phyloP scores from a whole-genome alignment of 2,797 vertebrate genomes.

The Australoheros facetus region DNA sequence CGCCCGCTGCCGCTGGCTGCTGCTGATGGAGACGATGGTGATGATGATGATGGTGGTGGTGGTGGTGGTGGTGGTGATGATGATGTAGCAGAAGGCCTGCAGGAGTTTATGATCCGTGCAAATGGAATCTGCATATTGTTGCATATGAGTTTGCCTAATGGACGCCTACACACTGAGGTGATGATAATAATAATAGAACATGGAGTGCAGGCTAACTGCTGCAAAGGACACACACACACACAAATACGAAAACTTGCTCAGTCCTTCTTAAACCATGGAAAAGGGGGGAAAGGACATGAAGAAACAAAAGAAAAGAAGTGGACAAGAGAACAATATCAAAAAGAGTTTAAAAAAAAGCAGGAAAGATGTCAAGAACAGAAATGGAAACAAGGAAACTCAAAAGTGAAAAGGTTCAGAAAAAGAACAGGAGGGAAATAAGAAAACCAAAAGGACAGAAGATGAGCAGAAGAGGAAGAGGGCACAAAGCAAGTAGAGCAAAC shows the following conservation, averaged over 20 bases:
- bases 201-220: slow-evolving; percentile 32
- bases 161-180: slow-evolving; percentile 74
- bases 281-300: not conserved
- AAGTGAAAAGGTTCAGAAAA: no score
- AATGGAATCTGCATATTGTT: slow-evolving; percentile 81
- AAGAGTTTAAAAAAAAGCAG: not conserved
- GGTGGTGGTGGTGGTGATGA: slow-evolving; percentile 32
- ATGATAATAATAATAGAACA: slow-evolving; percentile 67
- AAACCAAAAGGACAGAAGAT: not conserved
- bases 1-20: slow-evolving; percentile 51
- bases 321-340: not conserved
- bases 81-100: slow-evolving; percentile 74
- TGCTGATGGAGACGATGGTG: slow-evolving; percentile 50
- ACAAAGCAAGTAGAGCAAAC: not conserved
- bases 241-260: slow-evolving; percentile 5
- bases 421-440: no score
- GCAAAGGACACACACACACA: slow-evolving; percentile 7
- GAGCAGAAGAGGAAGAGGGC: not conserved
- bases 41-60: slow-evolving; percentile 48
- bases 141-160: slow-evolving; percentile 79
- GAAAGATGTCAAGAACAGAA: not conserved
- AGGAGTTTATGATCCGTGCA: slow-evolving; percentile 83
- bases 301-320: not conserved
- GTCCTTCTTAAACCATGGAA: not conserved
- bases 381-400: not conserved